Evolutionary conservation across 2,113 vertebrate species (phyloP), one percentile per base, ranked within the genome.

Genomic region (Erpornis zantholeuca): DNA sequence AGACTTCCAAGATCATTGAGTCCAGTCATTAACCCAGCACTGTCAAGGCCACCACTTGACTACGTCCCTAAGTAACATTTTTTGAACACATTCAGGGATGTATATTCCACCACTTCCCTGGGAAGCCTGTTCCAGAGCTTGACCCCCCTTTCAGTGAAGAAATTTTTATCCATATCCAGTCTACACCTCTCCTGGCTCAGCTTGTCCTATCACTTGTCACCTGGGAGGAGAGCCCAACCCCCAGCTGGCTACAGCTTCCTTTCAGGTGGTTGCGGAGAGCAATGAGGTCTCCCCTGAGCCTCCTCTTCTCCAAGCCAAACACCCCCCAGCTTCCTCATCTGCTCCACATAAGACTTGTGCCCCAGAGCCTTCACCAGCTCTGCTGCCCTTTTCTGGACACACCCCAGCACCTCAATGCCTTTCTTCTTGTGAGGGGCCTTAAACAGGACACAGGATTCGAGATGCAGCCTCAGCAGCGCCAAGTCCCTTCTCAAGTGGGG

Each of bases 31-130:
- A 44, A 52, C 47, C 27, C 45, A 15, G 7, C 12, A 45, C n/a
- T 47, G n/a, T 14, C 56, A 61, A 54, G 28, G 29, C 54, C 38
- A n/a, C 10, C 18, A 53, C 73, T n/a, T 16, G 45, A 60, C 23
- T 23, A 19, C 0, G 0, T 33, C 64, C 12, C 38, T n/a, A 38
- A n/a, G 10, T 5, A 69, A 28, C 18, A 29, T 11, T 20, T 8
- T 44, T 69, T 38, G 8, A 40, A n/a, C 20, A 21, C 3, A 21
- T 70, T 24, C 29, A 70, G 56, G n/a, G n/a, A n/a, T n/a, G 16
- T 11, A 13, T 40, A 40, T 24, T n/a, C 40, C 20, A 47, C 16
- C 28, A 38, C 8, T 54, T 29, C 28, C 10, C 20, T 56, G 40
- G 16, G 29, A 7, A 87, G 29, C 11, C 10, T 20, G 13, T 54